These are phyloP conservation scores for Chrysolina oricalcia DNA, from an alignment of 2,888 invertebrate genomes.

Conservation along the genomic window DNA sequence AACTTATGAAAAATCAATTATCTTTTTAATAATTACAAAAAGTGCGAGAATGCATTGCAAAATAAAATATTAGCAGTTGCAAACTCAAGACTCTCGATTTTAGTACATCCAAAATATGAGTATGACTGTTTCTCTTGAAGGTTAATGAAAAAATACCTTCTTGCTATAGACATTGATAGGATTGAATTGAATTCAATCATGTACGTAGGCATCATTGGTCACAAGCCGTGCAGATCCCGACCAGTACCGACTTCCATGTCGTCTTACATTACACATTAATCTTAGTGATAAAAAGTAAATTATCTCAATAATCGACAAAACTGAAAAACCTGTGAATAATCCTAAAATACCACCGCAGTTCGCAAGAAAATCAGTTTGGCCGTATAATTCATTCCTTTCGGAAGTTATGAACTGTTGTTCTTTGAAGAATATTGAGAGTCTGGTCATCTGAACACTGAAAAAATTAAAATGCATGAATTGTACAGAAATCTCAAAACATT, in stretches of 20 bases:
- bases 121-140: no score
- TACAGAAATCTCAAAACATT: no score
- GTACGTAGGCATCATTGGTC: conserved; percentile 62
- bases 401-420: conserved; percentile 77
- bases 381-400: conserved; percentile 75
- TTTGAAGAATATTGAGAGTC: conserved; percentile 82
- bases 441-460: conserved; percentile 75
- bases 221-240: conserved; percentile 65
- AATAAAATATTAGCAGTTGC: no score
- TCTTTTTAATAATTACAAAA: no score
- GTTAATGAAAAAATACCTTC: no score
- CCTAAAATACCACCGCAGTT: conserved; percentile 76
- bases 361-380: conserved; percentile 75
- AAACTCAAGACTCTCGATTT: no score
- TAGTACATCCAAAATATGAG: no score
- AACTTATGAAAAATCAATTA: no score
- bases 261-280: conserved; percentile 72
- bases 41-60: no score
- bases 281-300: conserved; percentile 75
- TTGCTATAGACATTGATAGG: neutral
- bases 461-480: conserved; percentile 20
- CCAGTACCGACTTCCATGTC: conserved; percentile 70
- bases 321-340: conserved; percentile 78
- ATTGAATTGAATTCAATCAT: conserved; percentile 47
- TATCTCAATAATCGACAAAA: conserved; percentile 78